These are phyloP conservation scores for Rhinogobio ventralis DNA, from an alignment of 2,797 vertebrate genomes.

Conservation along the genomic window DNA sequence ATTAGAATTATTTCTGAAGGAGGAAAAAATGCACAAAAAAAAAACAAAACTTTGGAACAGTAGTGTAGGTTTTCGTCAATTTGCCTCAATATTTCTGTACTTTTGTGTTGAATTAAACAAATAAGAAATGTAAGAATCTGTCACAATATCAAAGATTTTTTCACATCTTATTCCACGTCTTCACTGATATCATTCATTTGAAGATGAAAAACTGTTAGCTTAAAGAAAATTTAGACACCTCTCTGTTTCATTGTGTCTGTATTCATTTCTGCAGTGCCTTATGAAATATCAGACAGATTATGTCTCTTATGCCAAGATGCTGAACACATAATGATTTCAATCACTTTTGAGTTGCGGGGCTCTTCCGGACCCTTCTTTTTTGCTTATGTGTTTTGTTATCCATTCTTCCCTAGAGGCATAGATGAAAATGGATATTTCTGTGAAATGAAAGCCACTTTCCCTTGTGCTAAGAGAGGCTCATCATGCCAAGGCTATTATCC, in stretches of 20 bases:
- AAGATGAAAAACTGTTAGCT: conserved; percentile 38
- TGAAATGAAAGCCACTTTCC: conserved; percentile 52
- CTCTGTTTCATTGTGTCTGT: conserved; percentile 46
- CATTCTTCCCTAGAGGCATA: conserved; percentile 58
- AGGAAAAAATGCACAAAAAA: too few relatives aligned
- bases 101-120: conserved; percentile 30
- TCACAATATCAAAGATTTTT: conserved; percentile 33
- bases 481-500: conserved; percentile 76
- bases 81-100: not conserved
- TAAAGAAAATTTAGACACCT: conserved; percentile 29
- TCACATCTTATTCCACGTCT: conserved; percentile 19
- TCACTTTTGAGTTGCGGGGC: conserved; percentile 53
- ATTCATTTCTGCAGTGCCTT: conserved; percentile 49
- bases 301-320: conserved; percentile 50
- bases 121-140: conserved; percentile 21
- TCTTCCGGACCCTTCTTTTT: conserved; percentile 43
- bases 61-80: not conserved
- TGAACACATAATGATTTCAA: conserved; percentile 60
- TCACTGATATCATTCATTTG: conserved; percentile 5
- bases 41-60: not conserved
- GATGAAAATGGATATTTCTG: conserved; percentile 60
- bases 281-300: conserved; percentile 60
- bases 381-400: conserved; percentile 56
- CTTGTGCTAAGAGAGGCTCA: conserved; percentile 53
- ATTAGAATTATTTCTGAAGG: not conserved